Evolutionary conservation across 2,113 vertebrate genomes (phyloP), one percentile per base, ranked within the genome.

Genomic region (Upupa epops): DNA sequence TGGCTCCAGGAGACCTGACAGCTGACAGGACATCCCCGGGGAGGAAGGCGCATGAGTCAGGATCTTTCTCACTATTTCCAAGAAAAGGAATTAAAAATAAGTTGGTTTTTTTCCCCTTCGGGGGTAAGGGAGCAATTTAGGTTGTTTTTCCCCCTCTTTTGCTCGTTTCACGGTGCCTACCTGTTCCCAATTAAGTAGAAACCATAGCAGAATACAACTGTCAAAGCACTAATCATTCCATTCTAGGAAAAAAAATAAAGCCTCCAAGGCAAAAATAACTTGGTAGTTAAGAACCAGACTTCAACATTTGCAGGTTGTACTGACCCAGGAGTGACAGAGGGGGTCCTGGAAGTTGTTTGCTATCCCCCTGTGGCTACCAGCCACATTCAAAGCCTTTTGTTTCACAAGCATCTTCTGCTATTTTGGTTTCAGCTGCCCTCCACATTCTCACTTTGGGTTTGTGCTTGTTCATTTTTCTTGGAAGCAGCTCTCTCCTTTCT

Each of bases 81-180:
- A 83, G 88, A 80, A 80, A 65, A 56, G 11, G 37, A 48, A 88
- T 91, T 91, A 64, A 66, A 90, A 82, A 19, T 18, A 24, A 89
- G 40, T 45, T 0, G 1, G 5, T 49, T 34, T 13, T 37, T 4
- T 0, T 4, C 1, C 1, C 7, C 16, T 0, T 3, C 37, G 56
- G 42, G 5, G 66, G 55, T n/a, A n/a, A n/a, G n/a, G n/a, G n/a
- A 92, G 84, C 86, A 85, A 91, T 91, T 87, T 64, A 86, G 16
- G 12, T 59, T 76, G 26, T 2, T 66, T 83, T 58, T 64, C 76
- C 6, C 28, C 19, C 17, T 6, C 74, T 88, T 92, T 70, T 14
- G 56, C 74, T 40, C 1, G 0, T 71, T 88, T 85, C 86, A 42
- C 9, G 26, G 6, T 59, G 14, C 0, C 0, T 17, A 85, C 48